Evolutionary conservation across 1,140 invertebrate species (phyloP).

Genomic region (Drosophila pseudoananassae): DNA sequence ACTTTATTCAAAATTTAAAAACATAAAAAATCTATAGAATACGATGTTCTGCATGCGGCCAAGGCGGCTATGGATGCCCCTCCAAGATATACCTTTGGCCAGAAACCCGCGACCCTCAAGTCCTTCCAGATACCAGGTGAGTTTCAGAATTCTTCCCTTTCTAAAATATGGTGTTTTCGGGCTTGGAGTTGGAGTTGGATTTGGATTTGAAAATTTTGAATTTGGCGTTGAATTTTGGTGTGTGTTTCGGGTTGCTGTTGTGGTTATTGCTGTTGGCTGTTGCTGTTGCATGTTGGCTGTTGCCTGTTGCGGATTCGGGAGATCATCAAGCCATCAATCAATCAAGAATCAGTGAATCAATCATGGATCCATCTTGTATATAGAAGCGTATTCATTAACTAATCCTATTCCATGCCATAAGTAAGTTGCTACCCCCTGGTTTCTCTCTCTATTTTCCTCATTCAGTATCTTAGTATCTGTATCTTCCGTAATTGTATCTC

Average conservation of each 20-base stretch:
- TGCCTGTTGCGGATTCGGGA: constrained; percentile 35
- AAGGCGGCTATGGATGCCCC: constrained; percentile 88
- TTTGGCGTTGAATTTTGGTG: constrained; percentile 33
- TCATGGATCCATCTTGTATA: constrained; percentile 62
- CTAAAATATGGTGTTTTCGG: constrained; percentile 29
- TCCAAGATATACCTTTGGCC: constrained; percentile 87
- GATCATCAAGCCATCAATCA: constrained; percentile 26
- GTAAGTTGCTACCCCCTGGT: constrained; percentile 58
- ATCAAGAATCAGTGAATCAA: constrained; percentile 33
- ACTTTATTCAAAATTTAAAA: not conserved
- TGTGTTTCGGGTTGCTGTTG: constrained; percentile 36
- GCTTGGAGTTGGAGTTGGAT: constrained; percentile 26
- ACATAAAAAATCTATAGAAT: constrained; percentile 83
- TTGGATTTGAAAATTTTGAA: constrained; percentile 31
- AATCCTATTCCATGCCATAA: constrained; percentile 43
- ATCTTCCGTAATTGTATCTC: constrained; percentile 14
- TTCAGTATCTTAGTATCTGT: not conserved
- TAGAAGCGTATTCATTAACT: constrained; percentile 45
- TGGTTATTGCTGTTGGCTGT: constrained; percentile 29
- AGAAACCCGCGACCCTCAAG: constrained; percentile 72
- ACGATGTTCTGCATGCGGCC: constrained; percentile 91
- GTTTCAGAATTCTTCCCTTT: constrained; percentile 32
- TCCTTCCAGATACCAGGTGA: constrained; percentile 84
- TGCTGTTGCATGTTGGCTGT: constrained; percentile 53
- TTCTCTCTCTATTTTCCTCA: constrained; percentile 5